Conservation (phyloP, 2,888 invertebrate genomes). For the Yponomeuta malinellus region DNA sequence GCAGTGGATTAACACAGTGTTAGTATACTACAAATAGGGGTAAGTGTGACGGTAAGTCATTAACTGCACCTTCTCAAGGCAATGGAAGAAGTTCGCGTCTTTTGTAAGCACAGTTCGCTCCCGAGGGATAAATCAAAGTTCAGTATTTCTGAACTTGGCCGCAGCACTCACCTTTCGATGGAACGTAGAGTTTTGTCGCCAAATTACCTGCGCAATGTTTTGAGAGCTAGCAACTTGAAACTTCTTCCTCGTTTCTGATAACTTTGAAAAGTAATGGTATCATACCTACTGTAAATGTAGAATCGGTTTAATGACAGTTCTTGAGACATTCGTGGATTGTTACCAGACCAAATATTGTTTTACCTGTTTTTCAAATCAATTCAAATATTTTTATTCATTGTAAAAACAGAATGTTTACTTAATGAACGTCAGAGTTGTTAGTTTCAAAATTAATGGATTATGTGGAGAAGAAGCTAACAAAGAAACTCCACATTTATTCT, state of each 20-base stretch:
- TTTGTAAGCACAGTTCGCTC: constrained; percentile 16
- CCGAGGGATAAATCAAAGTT: constrained; percentile 20
- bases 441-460: too few species aligned
- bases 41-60: not conserved
- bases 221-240: not conserved
- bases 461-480: too few species aligned
- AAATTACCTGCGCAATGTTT: constrained; percentile 1
- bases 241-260: not conserved
- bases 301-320: too few species aligned
- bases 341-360: too few species aligned
- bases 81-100: constrained; percentile 6
- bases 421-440: too few species aligned
- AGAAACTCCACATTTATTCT: too few species aligned
- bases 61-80: not conserved
- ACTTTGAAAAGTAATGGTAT: not conserved
- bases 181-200: constrained; percentile 6
- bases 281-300: too few species aligned
- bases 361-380: too few species aligned
- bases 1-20: too few species aligned
- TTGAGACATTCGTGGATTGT: too few species aligned
- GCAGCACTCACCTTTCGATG: constrained; percentile 6
- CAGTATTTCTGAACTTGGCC: constrained; percentile 7
- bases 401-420: too few species aligned
- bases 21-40: not conserved
- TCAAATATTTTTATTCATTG: too few species aligned